A percentile compares a stretch with the other conserved stretches of the same genome.
These are phyloP conservation scores for Solenodon paradoxus DNA, from an alignment of 2,113 vertebrate species.

Conservation along the genomic window DNA sequence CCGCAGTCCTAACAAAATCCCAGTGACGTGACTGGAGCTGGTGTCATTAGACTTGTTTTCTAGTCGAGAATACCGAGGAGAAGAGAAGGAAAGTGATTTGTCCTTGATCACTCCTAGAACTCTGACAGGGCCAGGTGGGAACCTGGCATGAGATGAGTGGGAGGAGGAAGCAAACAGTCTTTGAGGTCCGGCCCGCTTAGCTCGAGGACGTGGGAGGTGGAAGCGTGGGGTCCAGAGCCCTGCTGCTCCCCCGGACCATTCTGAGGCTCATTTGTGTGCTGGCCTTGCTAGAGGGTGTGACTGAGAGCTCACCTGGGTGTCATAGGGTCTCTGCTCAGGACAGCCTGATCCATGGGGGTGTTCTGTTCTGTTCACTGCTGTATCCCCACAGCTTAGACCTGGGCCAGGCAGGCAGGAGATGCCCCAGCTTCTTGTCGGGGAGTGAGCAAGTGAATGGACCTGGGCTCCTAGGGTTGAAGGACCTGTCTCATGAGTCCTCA, in stretches of 20 bases:
- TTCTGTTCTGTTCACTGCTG: neutral
- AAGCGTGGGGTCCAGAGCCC: too few species aligned
- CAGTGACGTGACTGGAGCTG: neutral
- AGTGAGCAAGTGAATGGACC: neutral
- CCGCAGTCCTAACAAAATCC: neutral
- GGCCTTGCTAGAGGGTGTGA: too few species aligned
- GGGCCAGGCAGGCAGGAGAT: neutral
- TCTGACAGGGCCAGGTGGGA: neutral
- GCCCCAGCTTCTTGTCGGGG: neutral
- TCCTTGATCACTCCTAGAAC: neutral
- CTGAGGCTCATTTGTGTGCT: neutral
- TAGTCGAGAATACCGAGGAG: neutral
- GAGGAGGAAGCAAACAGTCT: neutral
- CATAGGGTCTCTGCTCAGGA: accelerated
- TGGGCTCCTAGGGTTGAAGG: neutral
- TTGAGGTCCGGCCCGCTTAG: neutral
- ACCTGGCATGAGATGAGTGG: accelerated
- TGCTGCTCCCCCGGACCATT: neutral
- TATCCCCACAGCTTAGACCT: neutral
- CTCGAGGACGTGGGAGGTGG: neutral
- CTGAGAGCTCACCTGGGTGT: accelerated
- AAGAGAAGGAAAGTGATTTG: neutral
- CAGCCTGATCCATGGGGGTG: accelerated
- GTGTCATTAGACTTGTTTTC: neutral
- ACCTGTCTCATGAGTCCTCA: accelerated